A percentile compares a stretch with the other conserved stretches of the same genome.
Evolutionary conservation across 2,797 vertebrate species (phyloP).

Genomic region (Thaleichthys pacificus): DNA sequence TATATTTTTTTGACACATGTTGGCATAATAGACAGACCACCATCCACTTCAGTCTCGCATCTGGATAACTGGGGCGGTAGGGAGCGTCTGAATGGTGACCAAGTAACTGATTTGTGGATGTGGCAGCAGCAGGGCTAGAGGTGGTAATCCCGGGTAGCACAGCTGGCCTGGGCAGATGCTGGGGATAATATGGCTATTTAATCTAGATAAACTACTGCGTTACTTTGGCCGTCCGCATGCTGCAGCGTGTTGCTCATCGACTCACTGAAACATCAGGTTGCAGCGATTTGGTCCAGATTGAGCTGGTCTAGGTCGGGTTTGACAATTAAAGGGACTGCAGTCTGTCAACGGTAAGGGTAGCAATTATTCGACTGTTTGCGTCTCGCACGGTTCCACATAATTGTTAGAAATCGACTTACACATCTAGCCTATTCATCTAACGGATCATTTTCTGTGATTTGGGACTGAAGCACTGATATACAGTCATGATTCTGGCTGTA

Average conservation of each 20-base stretch:
- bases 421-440: too few relatives aligned
- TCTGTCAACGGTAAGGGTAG: background rate
- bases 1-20: background rate
- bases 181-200: slow-evolving; percentile 18
- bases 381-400: slow-evolving; percentile 5
- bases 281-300: slow-evolving; percentile 55
- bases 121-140: slow-evolving; percentile 69
- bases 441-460: too few relatives aligned
- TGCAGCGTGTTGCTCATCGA: background rate
- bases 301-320: slow-evolving; percentile 62
- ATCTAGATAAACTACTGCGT: background rate
- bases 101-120: slow-evolving; percentile 55
- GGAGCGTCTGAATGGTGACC: slow-evolving; percentile 17
- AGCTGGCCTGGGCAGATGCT: slow-evolving; percentile 40
- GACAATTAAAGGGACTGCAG: slow-evolving; percentile 49
- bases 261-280: slow-evolving; percentile 19
- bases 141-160: slow-evolving; percentile 66
- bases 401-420: background rate
- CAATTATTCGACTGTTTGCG: slow-evolving; percentile 29
- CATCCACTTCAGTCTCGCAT: slow-evolving; percentile 5
- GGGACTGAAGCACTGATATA: too few relatives aligned
- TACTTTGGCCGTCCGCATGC: background rate
- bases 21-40: background rate
- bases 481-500: too few relatives aligned
- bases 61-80: slow-evolving; percentile 10